Percentiles rank a stretch among this genome's conserved stretches.
These are phyloP conservation scores for Anoplius nigerrimus DNA, from an alignment of 2,888 invertebrate genomes.

Conservation along the genomic window DNA sequence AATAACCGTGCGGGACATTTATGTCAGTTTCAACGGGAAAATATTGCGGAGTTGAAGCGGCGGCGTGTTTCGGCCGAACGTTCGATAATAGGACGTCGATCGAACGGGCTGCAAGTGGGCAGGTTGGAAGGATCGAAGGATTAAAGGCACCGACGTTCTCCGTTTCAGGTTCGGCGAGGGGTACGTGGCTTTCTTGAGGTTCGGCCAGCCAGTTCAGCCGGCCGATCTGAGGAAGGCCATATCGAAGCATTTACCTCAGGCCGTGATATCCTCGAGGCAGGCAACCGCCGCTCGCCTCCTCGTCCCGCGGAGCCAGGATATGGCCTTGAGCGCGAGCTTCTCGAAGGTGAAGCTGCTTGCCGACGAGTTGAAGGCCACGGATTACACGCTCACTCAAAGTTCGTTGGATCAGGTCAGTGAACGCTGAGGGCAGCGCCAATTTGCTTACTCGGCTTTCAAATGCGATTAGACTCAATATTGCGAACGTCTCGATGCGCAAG, in stretches of 20 bases:
- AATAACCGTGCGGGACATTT: no score
- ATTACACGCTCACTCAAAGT: slow-evolving; percentile 79
- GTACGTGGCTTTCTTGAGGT: slow-evolving; percentile 76
- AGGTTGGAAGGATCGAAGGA: background rate
- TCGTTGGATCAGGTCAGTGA: slow-evolving; percentile 78
- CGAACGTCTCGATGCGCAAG: no score
- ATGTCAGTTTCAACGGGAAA: no score
- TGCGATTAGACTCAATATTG: no score
- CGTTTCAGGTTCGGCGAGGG: slow-evolving; percentile 78
- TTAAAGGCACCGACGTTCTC: background rate
- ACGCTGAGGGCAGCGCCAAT: background rate
- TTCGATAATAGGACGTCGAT: no score
- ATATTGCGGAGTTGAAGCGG: no score
- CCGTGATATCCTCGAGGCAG: slow-evolving; percentile 75
- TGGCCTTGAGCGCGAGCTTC: slow-evolving; percentile 76
- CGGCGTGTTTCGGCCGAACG: background rate
- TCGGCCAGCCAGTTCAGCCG: slow-evolving; percentile 60
- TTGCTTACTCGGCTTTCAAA: no score
- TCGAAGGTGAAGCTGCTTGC: slow-evolving; percentile 76
- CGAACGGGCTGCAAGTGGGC: background rate
- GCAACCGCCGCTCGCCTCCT: slow-evolving; percentile 75
- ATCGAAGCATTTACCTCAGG: slow-evolving; percentile 70
- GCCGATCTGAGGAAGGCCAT: slow-evolving; percentile 70
- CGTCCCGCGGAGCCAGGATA: slow-evolving; percentile 74
- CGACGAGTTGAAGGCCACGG: slow-evolving; percentile 76